Conservation (phyloP, 2,797 vertebrate species). For the Enteromius treurensis region DNA sequence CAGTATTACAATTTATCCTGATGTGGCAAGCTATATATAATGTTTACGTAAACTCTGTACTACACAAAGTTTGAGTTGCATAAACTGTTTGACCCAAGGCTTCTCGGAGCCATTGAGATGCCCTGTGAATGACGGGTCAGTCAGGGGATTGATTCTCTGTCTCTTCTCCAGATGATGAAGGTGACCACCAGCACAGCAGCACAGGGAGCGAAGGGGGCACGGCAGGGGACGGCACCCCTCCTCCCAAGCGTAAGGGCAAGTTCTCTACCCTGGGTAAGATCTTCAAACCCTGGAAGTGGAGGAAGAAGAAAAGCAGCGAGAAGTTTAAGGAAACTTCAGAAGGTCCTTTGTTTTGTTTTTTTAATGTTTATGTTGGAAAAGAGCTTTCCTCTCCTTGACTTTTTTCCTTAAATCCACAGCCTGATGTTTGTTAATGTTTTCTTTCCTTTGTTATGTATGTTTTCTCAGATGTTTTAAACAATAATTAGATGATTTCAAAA, state of each 20-base stretch:
- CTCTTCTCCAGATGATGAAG: constrained; percentile 60
- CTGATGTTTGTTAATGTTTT: constrained; percentile 26
- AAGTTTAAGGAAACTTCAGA: constrained; percentile 97
- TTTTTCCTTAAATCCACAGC: constrained; percentile 1
- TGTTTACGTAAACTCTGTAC: not conserved
- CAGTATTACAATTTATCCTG: not conserved
- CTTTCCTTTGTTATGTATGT: constrained; percentile 11
- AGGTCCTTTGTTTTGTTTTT: constrained; percentile 79
- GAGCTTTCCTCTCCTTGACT: constrained; percentile 1
- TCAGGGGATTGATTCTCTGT: not conserved
- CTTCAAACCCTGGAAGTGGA: constrained; percentile 99
- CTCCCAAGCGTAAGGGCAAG: constrained; percentile 94
- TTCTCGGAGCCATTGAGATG: not conserved
- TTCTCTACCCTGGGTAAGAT: constrained; percentile 95
- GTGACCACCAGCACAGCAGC: constrained; percentile 74
- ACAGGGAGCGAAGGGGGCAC: constrained; percentile 82
- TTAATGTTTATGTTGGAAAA: constrained; percentile 1
- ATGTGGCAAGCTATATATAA: constrained; percentile 21
- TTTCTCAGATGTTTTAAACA: constrained; percentile 12
- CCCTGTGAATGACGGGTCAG: not conserved
- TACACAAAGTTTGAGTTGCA: not conserved
- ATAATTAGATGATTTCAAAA: constrained; percentile 3
- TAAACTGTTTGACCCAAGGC: not conserved
- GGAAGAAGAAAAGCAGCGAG: constrained; percentile 98
- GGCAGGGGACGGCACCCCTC: constrained; percentile 85